Percentiles rank a stretch among this genome's conserved stretches.
phyloP scores from a whole-genome alignment of 2,113 vertebrate species.

The Xyliphius kryptos region DNA sequence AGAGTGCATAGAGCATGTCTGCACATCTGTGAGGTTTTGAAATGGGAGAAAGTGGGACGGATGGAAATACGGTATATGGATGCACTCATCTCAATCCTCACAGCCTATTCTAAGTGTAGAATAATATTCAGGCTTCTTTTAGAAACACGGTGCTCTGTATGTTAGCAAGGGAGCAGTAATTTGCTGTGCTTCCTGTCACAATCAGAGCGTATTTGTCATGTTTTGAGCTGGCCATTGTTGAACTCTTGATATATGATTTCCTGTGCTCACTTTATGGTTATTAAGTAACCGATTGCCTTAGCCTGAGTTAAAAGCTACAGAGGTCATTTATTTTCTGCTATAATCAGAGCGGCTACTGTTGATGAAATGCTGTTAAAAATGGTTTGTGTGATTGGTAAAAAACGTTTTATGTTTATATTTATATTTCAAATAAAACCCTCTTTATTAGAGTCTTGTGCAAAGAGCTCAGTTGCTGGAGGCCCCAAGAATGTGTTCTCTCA shows the following conservation, averaged over 20 bases:
- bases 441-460: background rate
- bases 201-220: constrained; percentile 24
- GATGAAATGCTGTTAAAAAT: too few relatives aligned
- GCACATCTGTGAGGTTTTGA: constrained; percentile 42
- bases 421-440: constrained; percentile 4
- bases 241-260: constrained; percentile 32
- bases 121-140: constrained; percentile 36
- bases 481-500: constrained; percentile 25
- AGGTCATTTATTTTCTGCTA: too few relatives aligned
- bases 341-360: too few relatives aligned
- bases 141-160: too few relatives aligned
- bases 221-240: constrained; percentile 31
- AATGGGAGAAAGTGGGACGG: constrained; percentile 25
- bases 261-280: too few relatives aligned
- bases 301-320: too few relatives aligned
- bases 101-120: constrained; percentile 39
- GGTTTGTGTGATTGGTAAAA: too few relatives aligned
- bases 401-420: too few relatives aligned
- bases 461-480: constrained; percentile 17
- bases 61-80: constrained; percentile 34
- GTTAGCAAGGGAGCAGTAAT: constrained; percentile 17
- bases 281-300: too few relatives aligned
- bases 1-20: too few relatives aligned
- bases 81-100: constrained; percentile 42
- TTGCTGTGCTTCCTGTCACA: constrained; percentile 35